These are phyloP conservation scores for Cantharis nigra DNA, from an alignment of 2,888 invertebrate genomes.

Conservation along the genomic window DNA sequence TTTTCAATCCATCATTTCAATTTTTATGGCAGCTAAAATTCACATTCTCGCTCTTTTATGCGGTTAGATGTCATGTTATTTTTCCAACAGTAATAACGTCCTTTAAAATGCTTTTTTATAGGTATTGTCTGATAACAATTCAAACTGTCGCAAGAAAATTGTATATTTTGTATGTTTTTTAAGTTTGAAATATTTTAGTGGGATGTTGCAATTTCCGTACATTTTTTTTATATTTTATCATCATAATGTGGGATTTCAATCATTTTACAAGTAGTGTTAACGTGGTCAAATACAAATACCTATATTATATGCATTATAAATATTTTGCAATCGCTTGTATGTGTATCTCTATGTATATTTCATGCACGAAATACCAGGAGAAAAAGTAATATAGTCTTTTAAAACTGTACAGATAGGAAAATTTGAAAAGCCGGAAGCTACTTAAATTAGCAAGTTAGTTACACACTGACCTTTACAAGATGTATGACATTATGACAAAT, in stretches of 20 bases:
- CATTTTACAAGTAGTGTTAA: no score
- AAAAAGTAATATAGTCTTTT: no score
- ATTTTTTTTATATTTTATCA: not conserved
- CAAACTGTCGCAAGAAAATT: constrained; percentile 1
- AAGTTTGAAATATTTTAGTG: not conserved
- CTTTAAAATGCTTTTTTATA: constrained; percentile 14
- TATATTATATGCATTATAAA: no score
- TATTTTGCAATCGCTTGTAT: no score
- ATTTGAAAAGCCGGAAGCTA: no score
- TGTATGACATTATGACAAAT: no score
- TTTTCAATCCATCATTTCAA: constrained; percentile 39
- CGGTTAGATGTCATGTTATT: constrained; percentile 28
- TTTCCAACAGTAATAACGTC: constrained; percentile 24
- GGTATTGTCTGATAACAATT: constrained; percentile 9
- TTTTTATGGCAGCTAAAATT: constrained; percentile 37
- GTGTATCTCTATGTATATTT: no score
- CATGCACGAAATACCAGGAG: no score
- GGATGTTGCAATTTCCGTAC: not conserved
- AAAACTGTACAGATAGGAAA: no score
- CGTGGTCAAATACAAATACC: no score
- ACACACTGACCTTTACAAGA: no score
- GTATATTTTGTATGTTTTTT: not conserved
- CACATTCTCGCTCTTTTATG: constrained; percentile 30
- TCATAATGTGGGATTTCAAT: not conserved
- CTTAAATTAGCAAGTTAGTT: no score